A percentile compares a stretch with the other conserved stretches of the same genome.
These are phyloP conservation scores for Campopleginae sp. DNA, from an alignment of 2,888 invertebrate genomes.

Conservation along the genomic window DNA sequence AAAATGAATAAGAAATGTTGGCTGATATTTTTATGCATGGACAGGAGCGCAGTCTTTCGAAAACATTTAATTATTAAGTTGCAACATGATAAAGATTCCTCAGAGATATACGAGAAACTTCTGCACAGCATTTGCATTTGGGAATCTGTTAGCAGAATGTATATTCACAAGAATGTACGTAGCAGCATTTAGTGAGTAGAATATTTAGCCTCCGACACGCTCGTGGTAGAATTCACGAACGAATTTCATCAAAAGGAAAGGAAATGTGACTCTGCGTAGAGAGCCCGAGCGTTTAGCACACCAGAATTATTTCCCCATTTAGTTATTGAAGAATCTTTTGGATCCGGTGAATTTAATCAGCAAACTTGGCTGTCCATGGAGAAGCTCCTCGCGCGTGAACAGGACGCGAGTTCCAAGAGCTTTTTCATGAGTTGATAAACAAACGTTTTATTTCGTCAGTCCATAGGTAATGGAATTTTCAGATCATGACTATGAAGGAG, in stretches of 20 bases:
- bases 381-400: not conserved
- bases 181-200: constrained; percentile 76
- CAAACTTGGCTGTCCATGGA: constrained; percentile 16
- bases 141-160: constrained; percentile 43
- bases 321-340: not conserved
- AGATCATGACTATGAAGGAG: too few relatives aligned
- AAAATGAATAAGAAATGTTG: not conserved
- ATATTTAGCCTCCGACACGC: constrained; percentile 70
- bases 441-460: too few relatives aligned
- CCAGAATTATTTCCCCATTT: constrained; percentile 27
- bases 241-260: constrained; percentile 12
- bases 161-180: constrained; percentile 44
- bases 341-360: constrained; percentile 46
- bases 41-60: not conserved
- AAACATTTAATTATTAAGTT: not conserved
- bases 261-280: not conserved
- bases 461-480: too few relatives aligned
- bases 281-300: constrained; percentile 18
- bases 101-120: not conserved
- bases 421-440: too few relatives aligned
- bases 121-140: not conserved
- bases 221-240: constrained; percentile 43
- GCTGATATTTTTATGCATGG: not conserved
- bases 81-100: not conserved
- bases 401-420: not conserved